Percentiles rank a stretch among this genome's conserved stretches.
phyloP scores from a whole-genome alignment of 2,113 vertebrate genomes.

The Grus americana region DNA sequence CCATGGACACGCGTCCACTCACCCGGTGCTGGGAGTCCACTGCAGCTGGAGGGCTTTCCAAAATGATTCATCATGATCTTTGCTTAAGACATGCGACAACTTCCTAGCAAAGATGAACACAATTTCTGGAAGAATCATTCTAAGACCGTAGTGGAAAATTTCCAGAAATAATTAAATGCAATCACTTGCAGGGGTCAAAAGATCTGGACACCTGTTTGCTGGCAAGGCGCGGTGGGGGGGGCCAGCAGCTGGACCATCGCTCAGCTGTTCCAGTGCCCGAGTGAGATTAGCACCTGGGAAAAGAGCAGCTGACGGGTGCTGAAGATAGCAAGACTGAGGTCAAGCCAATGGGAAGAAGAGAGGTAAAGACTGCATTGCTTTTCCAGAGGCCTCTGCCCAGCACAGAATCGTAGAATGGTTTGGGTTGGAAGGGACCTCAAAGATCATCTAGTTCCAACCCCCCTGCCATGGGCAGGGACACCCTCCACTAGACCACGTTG shows the following conservation, averaged over 20 bases:
- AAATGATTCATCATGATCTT: conserved; percentile 22
- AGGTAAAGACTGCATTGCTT: not conserved
- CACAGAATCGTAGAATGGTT: not conserved
- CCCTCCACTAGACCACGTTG: no score
- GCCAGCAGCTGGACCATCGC: fast-evolving
- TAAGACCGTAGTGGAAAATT: not conserved
- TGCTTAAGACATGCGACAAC: not conserved
- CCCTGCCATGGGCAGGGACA: no score
- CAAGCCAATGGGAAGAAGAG: not conserved
- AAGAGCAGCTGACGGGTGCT: not conserved
- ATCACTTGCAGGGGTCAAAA: not conserved
- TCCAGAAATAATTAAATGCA: not conserved
- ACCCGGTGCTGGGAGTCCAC: not conserved
- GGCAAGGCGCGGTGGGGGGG: not conserved
- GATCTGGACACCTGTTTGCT: conserved; percentile 22
- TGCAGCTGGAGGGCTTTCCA: not conserved
- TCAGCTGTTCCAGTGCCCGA: not conserved
- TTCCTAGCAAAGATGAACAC: conserved; percentile 15
- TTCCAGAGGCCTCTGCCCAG: not conserved
- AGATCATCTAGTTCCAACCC: no score
- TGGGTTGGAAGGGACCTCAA: not conserved
- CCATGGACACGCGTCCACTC: not conserved
- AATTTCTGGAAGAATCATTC: not conserved
- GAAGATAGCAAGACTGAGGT: not conserved
- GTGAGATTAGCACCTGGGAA: not conserved